Evolutionary conservation across 1,140 invertebrate genomes (phyloP), one percentile per base, ranked within the genome.

Genomic region (Capitella teleta): DNA sequence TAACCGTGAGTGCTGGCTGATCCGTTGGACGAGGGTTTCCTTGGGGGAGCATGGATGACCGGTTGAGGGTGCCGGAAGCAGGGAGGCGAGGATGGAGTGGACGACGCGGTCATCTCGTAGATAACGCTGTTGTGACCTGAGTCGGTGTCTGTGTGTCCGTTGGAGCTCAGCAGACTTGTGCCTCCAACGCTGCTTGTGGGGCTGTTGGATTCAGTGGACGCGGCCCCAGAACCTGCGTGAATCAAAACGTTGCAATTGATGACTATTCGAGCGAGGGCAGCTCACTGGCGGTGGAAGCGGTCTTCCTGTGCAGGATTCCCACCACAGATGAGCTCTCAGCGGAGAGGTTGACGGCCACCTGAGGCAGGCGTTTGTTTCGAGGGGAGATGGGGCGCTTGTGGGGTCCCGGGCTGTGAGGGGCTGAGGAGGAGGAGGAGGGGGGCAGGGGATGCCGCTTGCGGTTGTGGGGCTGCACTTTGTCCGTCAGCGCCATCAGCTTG

Each of bases 321-420:
- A 90, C 91, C 44, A 95, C 91, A 70, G 87, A 92, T 67, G 89
- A 93, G 66, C 87, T 92, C 71, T 96, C 92, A 10, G 87, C 86
- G 49, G 85, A 91, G 36, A 96, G 77, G 67, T 92, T 86, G 16
- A 95, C 88, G 14, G 85, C 84, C 2, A 85, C 45, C n/a, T 84
- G 79, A 5, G 82, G 84, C 3, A 23, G 8, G 46, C 51, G 49
- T 47, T 30, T 21, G 36, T 64, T 61, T 24, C 63, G 59, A n/a
- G 62, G 65, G 6, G 63, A 66, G 28, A 57, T 73, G 16, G 83
- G 77, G 30, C 81, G 75, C 28, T 82, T 72, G 52, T 81, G 81
- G 19, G 82, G 76, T 55, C 81, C 81, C 32, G 57, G 21, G 53
- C 47, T 44, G 42, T 70, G 70, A 61, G 62, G 77, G 66, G 66